phyloP scores from a whole-genome alignment of 2,113 vertebrate species.

The Indicator indicator region DNA sequence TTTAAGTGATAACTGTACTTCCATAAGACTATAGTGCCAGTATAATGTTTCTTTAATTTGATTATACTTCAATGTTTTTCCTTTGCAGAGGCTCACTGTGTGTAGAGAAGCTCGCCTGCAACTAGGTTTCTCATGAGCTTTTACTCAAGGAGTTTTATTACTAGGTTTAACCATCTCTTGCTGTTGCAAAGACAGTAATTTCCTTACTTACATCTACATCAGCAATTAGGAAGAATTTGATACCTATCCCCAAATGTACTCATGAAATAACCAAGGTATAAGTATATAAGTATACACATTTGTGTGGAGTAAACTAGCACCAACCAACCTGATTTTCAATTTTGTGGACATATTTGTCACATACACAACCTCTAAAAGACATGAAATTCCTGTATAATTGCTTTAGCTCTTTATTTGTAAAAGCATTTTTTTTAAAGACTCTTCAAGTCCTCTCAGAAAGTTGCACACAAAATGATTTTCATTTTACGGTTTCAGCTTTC shows the following conservation, averaged over 20 bases:
- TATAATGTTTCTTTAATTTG: background rate
- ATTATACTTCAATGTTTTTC: background rate
- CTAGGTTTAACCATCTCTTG: background rate
- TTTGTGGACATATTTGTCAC: background rate
- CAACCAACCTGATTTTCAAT: background rate
- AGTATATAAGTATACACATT: background rate
- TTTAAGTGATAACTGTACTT: background rate
- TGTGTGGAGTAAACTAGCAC: background rate
- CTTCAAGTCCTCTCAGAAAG: conserved; percentile 1
- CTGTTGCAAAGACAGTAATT: background rate
- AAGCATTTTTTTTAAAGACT: background rate
- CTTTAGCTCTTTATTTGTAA: background rate
- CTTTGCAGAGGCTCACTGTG: background rate
- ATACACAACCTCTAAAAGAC: background rate
- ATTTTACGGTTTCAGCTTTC: conserved; percentile 25
- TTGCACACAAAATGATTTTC: background rate
- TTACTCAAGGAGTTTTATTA: background rate
- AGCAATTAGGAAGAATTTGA: background rate
- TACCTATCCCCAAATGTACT: background rate
- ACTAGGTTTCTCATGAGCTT: background rate
- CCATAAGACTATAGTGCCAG: background rate
- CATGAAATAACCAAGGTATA: background rate
- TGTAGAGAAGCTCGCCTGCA: background rate
- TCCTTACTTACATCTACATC: background rate
- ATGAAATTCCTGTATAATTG: background rate